Conservation (phyloP, 2,888 invertebrate genomes). For the Drosophila monieri region DNA sequence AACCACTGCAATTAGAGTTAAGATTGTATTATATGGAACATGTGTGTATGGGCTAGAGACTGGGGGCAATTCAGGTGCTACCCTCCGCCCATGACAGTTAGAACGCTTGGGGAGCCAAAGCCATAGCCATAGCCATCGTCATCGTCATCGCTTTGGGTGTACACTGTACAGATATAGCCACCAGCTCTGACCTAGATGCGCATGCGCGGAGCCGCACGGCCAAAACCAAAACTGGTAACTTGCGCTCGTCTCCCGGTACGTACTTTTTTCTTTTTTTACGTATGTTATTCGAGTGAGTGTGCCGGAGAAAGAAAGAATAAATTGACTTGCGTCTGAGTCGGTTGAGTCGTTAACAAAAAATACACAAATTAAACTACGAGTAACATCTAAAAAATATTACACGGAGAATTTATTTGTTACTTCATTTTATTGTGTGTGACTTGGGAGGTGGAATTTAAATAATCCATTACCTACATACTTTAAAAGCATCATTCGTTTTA, state of each 20-base stretch:
- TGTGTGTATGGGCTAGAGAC: slow-evolving; percentile 3
- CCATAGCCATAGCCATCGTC: slow-evolving; percentile 29
- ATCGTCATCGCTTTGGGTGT: slow-evolving; percentile 56
- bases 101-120: slow-evolving; percentile 49
- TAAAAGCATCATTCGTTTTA: not conserved
- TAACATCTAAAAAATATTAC: slow-evolving; percentile 33
- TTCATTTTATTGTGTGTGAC: not conserved
- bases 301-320: slow-evolving; percentile 63
- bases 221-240: slow-evolving; percentile 70
- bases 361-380: slow-evolving; percentile 5
- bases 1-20: slow-evolving; percentile 61
- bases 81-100: slow-evolving; percentile 47
- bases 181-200: slow-evolving; percentile 67
- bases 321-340: slow-evolving; percentile 53
- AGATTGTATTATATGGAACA: slow-evolving; percentile 9
- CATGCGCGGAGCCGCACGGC: slow-evolving; percentile 52
- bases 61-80: slow-evolving; percentile 14
- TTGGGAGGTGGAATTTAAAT: too few species aligned
- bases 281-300: slow-evolving; percentile 18
- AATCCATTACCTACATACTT: too few species aligned
- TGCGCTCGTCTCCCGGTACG: slow-evolving; percentile 44
- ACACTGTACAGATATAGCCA: slow-evolving; percentile 47
- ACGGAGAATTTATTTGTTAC: not conserved
- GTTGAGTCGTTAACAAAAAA: slow-evolving; percentile 35
- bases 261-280: slow-evolving; percentile 28